Evolutionary conservation across 2,113 vertebrate species (phyloP).

Genomic region (Reinhardtius hippoglossoides): DNA sequence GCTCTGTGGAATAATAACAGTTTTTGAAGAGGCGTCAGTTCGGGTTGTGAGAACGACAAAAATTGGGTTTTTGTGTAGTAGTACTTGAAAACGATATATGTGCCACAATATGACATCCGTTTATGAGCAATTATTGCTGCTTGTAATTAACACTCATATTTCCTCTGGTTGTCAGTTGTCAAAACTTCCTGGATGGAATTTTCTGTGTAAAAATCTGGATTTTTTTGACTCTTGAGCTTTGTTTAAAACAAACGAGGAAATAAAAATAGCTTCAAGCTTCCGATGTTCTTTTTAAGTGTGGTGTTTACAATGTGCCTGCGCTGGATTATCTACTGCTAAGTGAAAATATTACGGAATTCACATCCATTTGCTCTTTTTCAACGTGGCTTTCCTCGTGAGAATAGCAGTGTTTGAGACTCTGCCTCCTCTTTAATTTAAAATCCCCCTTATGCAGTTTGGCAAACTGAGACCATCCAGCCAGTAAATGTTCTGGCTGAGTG

Average conservation of each 20-base stretch:
- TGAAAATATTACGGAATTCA: conserved; percentile 47
- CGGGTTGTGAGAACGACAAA: not conserved
- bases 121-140: too few relatives aligned
- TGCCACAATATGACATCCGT: not conserved
- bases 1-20: conserved; percentile 62
- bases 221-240: not conserved
- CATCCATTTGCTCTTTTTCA: conserved; percentile 30
- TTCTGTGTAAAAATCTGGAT: not conserved
- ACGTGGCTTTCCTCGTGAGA: conserved; percentile 43
- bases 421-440: conserved; percentile 70
- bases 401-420: conserved; percentile 43
- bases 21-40: conserved; percentile 37
- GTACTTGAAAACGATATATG: conserved; percentile 2
- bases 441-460: conserved; percentile 67
- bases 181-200: not conserved
- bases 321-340: conserved; percentile 42
- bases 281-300: not conserved
- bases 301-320: conserved; percentile 11
- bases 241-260: not conserved
- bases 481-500: conserved; percentile 74
- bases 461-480: conserved; percentile 74
- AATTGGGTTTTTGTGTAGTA: conserved; percentile 3
- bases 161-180: not conserved
- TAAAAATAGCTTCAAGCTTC: not conserved
- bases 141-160: not conserved